phyloP scores from a whole-genome alignment of 2,113 vertebrate species.

The Galemys pyrenaicus region DNA sequence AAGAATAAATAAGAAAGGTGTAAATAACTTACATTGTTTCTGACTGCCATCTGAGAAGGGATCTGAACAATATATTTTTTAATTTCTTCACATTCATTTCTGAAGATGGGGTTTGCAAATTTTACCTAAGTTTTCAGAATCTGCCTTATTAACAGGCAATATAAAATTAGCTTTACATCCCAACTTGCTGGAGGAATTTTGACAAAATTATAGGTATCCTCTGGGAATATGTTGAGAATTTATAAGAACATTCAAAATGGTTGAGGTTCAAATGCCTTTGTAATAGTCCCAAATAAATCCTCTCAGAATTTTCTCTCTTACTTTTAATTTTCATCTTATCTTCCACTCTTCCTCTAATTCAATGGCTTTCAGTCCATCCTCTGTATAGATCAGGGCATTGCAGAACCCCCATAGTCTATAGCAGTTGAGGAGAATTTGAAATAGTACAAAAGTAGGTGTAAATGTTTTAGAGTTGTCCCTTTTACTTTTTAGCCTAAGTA shows the following conservation, averaged over 20 bases:
- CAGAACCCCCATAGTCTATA: accelerated
- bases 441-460: neutral
- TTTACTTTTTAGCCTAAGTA: neutral
- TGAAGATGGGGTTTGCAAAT: neutral
- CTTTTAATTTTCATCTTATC: neutral
- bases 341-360: neutral
- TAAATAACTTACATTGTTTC: neutral
- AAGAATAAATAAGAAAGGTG: neutral
- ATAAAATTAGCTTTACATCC: neutral
- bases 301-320: neutral
- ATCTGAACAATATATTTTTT: neutral
- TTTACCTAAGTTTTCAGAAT: neutral
- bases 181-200: neutral
- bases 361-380: neutral
- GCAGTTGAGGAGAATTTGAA: neutral
- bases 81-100: neutral
- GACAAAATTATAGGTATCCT: neutral
- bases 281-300: neutral
- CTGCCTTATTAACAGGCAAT: neutral
- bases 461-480: accelerated
- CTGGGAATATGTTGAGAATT: neutral
- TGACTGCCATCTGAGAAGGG: neutral
- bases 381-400: too few species aligned
- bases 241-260: neutral
- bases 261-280: neutral